Percentiles rank a stretch among this genome's conserved stretches.
phyloP scores from a whole-genome alignment of 2,113 vertebrate genomes.

The Alosa alosa region DNA sequence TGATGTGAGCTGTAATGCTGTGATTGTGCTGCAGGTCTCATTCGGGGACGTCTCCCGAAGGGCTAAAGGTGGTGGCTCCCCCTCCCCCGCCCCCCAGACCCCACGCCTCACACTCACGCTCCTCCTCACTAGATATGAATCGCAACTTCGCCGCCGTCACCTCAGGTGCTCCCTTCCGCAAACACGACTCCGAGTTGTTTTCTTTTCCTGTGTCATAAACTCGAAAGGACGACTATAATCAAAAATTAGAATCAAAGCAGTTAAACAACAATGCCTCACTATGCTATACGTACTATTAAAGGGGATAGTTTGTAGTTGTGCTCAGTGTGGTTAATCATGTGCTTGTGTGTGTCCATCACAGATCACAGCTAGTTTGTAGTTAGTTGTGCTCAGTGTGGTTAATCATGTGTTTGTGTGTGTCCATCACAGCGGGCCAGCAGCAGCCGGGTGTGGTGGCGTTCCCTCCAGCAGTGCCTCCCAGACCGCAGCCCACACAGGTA shows the following conservation, averaged over 20 bases:
- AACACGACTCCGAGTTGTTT: too few species aligned
- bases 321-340: not conserved
- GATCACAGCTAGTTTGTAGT: too few species aligned
- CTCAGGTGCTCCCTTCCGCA: slow-evolving; percentile 66
- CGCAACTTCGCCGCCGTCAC: slow-evolving; percentile 82
- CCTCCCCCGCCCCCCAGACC: slow-evolving; percentile 93
- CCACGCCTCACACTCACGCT: slow-evolving; percentile 92
- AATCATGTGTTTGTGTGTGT: not conserved
- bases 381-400: not conserved
- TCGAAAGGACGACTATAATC: not conserved
- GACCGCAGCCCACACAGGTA: slow-evolving; percentile 93
- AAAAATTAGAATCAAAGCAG: too few species aligned
- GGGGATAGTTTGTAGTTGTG: not conserved
- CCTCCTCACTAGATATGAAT: slow-evolving; percentile 96
- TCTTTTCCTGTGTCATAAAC: not conserved
- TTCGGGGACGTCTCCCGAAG: slow-evolving; percentile 92
- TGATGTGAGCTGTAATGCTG: too few species aligned
- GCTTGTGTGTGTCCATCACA: too few species aligned
- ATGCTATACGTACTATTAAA: not conserved
- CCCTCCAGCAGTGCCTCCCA: slow-evolving; percentile 94
- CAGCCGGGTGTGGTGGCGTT: slow-evolving; percentile 82
- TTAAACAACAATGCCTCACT: too few species aligned
- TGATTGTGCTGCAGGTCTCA: slow-evolving; percentile 77
- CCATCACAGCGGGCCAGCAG: slow-evolving; percentile 71
- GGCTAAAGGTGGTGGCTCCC: slow-evolving; percentile 79